Evolutionary conservation across 2,888 invertebrate genomes (phyloP), one percentile per base, ranked within the genome.

Genomic region (Tuberolachnus salignus): DNA sequence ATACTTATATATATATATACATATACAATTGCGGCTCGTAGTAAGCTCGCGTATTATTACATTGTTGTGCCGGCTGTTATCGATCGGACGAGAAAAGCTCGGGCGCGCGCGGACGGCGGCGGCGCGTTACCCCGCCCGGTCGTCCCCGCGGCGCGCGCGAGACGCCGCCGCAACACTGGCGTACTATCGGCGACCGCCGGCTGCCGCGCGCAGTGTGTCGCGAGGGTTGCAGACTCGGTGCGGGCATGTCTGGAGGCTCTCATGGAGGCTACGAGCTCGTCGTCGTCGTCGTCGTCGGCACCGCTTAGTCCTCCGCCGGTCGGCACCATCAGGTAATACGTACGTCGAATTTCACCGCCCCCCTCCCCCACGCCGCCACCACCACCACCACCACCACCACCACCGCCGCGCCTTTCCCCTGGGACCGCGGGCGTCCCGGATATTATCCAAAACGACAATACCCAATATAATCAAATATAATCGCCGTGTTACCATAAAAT

Each of bases 241-340:
- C 81, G 72, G 81, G 73, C 42, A 66, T 80, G 80, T 53, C 75
- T 42, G 78, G 61, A 64, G 44, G 78, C 69, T 63, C 70, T 67
- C 80, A 81, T 80, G 81, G 80, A 81, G 81, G 73, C 80, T 21
- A 73, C 80, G 64, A 81, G 81, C 81, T 80, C 81, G 64, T 80
- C 81, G 63, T 72, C 72, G 57, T 55, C 80, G 14, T 69, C 81
- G 55, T 59, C 71, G 64, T 80, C 72, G 10, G 67, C 80, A 9
- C 80, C 80, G 80, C 72, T 73, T 69, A 80, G 75, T 16, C 75
- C 75, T 46, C 57, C 75, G 46, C 49, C 57, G 57, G 55, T 49
- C 67, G 57, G 55, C 75, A 34, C 66, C 57, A 63, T 73, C 72
- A 57, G 67, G 75, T 75, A 75, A 19, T 34, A 3, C 6, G 34